phyloP scores from a whole-genome alignment of 2,888 invertebrate genomes.

The Busseola fusca region DNA sequence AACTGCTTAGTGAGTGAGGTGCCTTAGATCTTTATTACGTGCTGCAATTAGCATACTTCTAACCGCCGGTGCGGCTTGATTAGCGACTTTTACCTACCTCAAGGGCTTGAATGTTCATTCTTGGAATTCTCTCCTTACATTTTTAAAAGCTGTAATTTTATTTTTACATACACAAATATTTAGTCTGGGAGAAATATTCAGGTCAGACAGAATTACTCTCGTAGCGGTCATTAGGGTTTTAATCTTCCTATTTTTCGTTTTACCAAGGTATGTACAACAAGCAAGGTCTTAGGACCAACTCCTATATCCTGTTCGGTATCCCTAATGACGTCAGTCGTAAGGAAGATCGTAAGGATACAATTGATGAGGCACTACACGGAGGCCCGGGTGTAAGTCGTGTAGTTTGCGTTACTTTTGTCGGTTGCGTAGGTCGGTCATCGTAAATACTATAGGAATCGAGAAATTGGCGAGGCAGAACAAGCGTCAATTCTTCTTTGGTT shows the following conservation, averaged over 20 bases:
- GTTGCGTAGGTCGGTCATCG: not conserved
- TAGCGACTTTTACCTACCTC: constrained; percentile 44
- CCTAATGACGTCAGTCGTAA: constrained; percentile 18
- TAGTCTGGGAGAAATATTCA: constrained; percentile 35
- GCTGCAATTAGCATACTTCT: constrained; percentile 53
- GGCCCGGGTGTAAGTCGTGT: constrained; percentile 10
- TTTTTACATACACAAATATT: constrained; percentile 40
- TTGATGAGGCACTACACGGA: constrained; percentile 15
- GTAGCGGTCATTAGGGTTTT: constrained; percentile 9
- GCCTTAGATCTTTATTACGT: constrained; percentile 48
- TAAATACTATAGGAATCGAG: constrained; percentile 21
- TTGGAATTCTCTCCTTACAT: not conserved
- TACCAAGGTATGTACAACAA: not conserved
- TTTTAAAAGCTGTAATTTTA: constrained; percentile 26
- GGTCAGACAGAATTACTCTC: constrained; percentile 30
- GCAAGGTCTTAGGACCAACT: constrained; percentile 19
- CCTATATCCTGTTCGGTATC: constrained; percentile 9
- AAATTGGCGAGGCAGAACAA: constrained; percentile 10
- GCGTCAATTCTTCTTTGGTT: not conserved
- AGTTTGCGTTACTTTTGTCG: constrained; percentile 3
- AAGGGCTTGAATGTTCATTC: constrained; percentile 33
- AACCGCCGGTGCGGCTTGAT: constrained; percentile 36
- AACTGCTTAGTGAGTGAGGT: constrained; percentile 28
- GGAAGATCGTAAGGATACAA: constrained; percentile 23
- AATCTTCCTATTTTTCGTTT: not conserved